These are phyloP conservation scores for Okapia johnstoni DNA, from an alignment of 2,113 vertebrate genomes.

Conservation along the genomic window DNA sequence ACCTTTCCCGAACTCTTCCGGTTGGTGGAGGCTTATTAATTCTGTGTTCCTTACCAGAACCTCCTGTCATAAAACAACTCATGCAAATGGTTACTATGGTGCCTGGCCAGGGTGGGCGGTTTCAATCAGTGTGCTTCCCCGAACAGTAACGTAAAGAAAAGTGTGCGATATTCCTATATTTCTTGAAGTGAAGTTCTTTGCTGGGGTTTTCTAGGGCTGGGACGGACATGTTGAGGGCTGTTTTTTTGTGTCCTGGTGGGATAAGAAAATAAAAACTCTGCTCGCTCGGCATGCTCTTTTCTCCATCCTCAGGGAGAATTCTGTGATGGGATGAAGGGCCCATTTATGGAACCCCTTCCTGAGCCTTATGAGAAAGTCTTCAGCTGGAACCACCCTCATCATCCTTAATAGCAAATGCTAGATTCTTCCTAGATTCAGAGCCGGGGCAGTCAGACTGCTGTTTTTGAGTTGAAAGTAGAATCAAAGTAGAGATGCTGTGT, in stretches of 20 bases:
- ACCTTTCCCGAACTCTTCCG: neutral
- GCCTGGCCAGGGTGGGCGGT: neutral
- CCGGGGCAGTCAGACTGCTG: too few relatives aligned
- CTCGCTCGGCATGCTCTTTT: accelerated
- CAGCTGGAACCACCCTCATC: neutral
- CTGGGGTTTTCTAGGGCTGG: neutral
- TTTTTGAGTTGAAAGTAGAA: neutral
- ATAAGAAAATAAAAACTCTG: neutral
- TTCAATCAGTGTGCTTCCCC: neutral
- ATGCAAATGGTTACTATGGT: neutral
- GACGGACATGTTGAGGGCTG: too few relatives aligned
- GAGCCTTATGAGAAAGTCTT: neutral
- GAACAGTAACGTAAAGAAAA: neutral
- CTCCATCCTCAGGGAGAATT: neutral
- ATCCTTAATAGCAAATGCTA: neutral
- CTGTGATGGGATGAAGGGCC: neutral
- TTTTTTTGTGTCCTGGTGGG: neutral
- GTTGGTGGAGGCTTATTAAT: neutral
- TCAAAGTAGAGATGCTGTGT: neutral
- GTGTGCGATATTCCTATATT: neutral
- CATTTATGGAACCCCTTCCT: neutral
- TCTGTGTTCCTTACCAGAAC: neutral
- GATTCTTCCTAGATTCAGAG: neutral
- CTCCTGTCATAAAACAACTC: neutral
- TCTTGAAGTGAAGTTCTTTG: neutral